Base-by-base conservation (phyloP, 2,888 invertebrate species). In the Aradus depressus region DNA sequence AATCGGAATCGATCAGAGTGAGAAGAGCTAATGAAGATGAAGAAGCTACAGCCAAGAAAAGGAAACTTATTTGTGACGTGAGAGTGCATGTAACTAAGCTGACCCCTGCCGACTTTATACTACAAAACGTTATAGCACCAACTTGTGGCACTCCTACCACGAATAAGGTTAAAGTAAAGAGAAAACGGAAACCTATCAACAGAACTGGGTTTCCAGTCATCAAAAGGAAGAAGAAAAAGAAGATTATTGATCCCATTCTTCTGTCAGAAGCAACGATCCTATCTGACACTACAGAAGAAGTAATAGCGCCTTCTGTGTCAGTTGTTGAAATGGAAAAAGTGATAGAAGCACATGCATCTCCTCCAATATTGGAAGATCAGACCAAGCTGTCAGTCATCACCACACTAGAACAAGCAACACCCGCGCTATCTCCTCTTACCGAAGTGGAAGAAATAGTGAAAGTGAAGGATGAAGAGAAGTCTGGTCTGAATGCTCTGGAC, bases 181-280 rank as follows among this genome's bases (percentile, higher is more conserved):
- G 71, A 6, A 66, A 75, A 16, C 75, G 87, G 34, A 82, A 88
- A 65, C 79, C 84, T 18, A 81, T 85, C 35, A 90, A 90, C 64
- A 74, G 87, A 60, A 90, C 89, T 16, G 91, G 91, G 3, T 91
- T 91, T 66, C 91, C 91, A 0, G 84, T 80, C 19, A 71, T 84
- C 14, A 85, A 85, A 63, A 82, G 79, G 64, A 89, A 87, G 68
- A 89, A 87, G 65, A 83, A 85, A 65, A 51, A 41, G 39, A 25
- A 48, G 18, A 32, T 51, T 16, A 25, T 14, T 1, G 35, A 32
- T 16, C 16, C 14, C n/a, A 2, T 32, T 16, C 21, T 14, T 18
- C 14, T 21, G 14, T 10, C n/a, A 21, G 16, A 32, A 31, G 32
- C 21, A 32, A 21, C 5, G 31, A 32, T 12, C 26, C 35, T 10